These are phyloP conservation scores for Augiades crinisus DNA, from an alignment of 2,888 invertebrate species.

Conservation along the genomic window DNA sequence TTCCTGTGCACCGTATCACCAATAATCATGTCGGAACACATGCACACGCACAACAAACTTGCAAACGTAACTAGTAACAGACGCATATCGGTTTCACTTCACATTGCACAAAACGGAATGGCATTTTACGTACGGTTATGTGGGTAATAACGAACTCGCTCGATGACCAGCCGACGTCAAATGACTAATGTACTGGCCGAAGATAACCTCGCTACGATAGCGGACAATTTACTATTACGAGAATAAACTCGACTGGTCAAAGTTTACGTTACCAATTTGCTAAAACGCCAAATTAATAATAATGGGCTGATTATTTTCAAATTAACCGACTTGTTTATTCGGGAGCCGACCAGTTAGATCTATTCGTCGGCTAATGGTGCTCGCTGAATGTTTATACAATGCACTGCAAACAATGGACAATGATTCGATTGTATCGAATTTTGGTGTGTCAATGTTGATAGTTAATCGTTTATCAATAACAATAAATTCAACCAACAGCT, in stretches of 20 bases:
- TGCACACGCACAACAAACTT: conserved; percentile 50
- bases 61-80: conserved; percentile 45
- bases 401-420: conserved; percentile 41
- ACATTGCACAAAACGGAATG: conserved; percentile 28
- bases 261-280: conserved; percentile 17
- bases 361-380: not conserved
- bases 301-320: conserved; percentile 19
- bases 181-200: conserved; percentile 43
- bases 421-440: conserved; percentile 37
- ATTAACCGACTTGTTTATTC: conserved; percentile 22
- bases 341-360: conserved; percentile 2
- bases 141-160: conserved; percentile 29
- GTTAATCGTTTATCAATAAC: conserved; percentile 29
- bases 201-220: conserved; percentile 56
- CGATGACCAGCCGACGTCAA: conserved; percentile 37
- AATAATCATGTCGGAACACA: conserved; percentile 64
- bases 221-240: conserved; percentile 29
- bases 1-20: conserved; percentile 73
- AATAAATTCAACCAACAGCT: conserved; percentile 10
- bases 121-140: conserved; percentile 30
- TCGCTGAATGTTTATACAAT: conserved; percentile 18
- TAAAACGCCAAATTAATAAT: conserved; percentile 23
- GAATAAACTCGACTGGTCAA: conserved; percentile 20
- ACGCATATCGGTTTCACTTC: conserved; percentile 59
- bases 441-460: conserved; percentile 29